Evolutionary conservation across 2,113 vertebrate genomes (phyloP), one percentile per base, ranked within the genome.

Genomic region (Neolamprologus sp.): DNA sequence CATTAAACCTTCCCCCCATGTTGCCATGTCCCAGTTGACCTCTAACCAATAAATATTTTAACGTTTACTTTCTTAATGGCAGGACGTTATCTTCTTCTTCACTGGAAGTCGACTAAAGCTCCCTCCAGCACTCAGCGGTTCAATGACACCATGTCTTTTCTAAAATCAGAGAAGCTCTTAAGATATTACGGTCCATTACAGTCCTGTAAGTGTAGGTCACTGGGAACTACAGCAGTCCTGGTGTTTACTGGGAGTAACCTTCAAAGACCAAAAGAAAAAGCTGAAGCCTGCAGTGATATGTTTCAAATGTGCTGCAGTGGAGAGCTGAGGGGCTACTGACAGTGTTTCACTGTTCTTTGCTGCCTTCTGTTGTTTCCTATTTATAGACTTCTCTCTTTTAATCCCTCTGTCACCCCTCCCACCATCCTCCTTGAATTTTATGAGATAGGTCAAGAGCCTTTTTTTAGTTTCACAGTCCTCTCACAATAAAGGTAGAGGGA

Each of bases 291-390:
- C 60, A 68, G 60, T 68, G 33, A 68, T 37, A 37, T 37, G 60
- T 8, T 37, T 68, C 19, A 68, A 37, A 68, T 21, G 33, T 65
- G 33, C 60, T 65, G 33, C 19, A 68, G 33, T 37, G 57, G 13
- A 57, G 53, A 81, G 81, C 28, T 81, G 42, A 51, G 47, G 51
- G 53, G 55, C 33, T 88, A 78, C 19, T 51, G 55, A 87, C 84
- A 86, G 57, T 91, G 53, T 82, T 83, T 68, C 57, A 79, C 91
- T 88, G 85, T 92, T 95, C 89, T 90, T 85, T 47, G 89, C 51
- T 85, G 35, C 40, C 85, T 90, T 84, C 88, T 88, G 87, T 90
- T 95, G 89, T 93, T 93, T 88, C 81, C 95, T 93, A 94, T 92
- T 93, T 93, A 91, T 94, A 91, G 90, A 60, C 87, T 73, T 63